Evolutionary conservation across 1,140 invertebrate species (phyloP).

Genomic region (Rhysida immarginata): DNA sequence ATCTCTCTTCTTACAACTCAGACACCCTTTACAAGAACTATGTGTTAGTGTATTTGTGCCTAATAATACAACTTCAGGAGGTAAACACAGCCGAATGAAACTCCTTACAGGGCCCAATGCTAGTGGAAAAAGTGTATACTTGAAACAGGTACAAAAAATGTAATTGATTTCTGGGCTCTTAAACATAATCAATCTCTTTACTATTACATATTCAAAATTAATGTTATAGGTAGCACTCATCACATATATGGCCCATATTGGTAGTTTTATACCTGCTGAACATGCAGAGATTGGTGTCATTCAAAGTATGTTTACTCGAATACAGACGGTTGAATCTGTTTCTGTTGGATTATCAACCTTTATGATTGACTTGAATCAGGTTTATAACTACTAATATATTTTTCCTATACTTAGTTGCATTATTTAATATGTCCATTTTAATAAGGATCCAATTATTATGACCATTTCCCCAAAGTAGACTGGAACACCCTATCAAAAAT

Average conservation of each 20-base stretch:
- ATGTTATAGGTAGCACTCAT: slow-evolving; percentile 46
- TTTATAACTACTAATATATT: slow-evolving; percentile 25
- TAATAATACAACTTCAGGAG: slow-evolving; percentile 47
- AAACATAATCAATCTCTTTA: too few relatives aligned
- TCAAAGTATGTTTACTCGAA: slow-evolving; percentile 54
- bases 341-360: slow-evolving; percentile 66
- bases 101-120: slow-evolving; percentile 77
- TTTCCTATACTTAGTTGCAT: too few relatives aligned
- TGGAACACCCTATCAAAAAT: too few relatives aligned
- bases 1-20: too few relatives aligned
- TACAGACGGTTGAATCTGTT: slow-evolving; percentile 56
- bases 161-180: not conserved
- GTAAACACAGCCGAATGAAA: slow-evolving; percentile 43
- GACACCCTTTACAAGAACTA: slow-evolving; percentile 62
- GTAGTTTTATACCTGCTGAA: slow-evolving; percentile 72
- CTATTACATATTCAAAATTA: slow-evolving; percentile 1
- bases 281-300: slow-evolving; percentile 49
- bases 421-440: too few relatives aligned
- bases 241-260: slow-evolving; percentile 70
- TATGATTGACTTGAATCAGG: slow-evolving; percentile 66
- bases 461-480: too few relatives aligned
- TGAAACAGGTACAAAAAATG: slow-evolving; percentile 52
- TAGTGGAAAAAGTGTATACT: slow-evolving; percentile 80
- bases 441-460: too few relatives aligned
- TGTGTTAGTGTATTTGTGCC: slow-evolving; percentile 48